Evolutionary conservation across 2,888 invertebrate genomes (phyloP), one percentile per base, ranked within the genome.

Genomic region (Philereme transversata): DNA sequence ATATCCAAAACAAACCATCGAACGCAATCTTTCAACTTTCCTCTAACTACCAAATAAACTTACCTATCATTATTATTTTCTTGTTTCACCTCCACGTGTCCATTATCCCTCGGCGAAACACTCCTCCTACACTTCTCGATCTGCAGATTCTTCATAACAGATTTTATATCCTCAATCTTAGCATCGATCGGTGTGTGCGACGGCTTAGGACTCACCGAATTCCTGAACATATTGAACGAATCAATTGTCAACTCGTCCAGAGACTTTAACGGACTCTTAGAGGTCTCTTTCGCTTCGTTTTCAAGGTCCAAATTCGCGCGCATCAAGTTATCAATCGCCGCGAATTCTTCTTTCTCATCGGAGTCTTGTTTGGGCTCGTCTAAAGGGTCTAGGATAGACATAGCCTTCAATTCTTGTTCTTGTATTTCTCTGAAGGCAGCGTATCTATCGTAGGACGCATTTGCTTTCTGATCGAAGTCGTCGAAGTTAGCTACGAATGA

Each of bases 351-450:
- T 62, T 86, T 89, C 55, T 86, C 87, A 5, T 89, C 90, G 0
- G 82, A 86, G 51, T 92, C 90, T 36, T 85, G 86, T 68, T 87
- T 90, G 0, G 79, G 73, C 61, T 82, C 85, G 9, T 60, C 87
- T 0, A 78, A 67, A 0, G 88, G 84, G 38, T 87, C 86, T 59
- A 91, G 64, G 45, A 89, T 81, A 0, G 90, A 84, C 67, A 86
- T 88, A 0, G 86, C 77, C 78, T 95, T 94, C 36, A 95, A 83
- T 71, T 95, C 95, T 79, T 96, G 96, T 74, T 97, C 95, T 70
- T 97, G 96, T 70, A 97, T 94, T 88, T 98, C 97, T 65, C 97
- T 93, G 76, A 98, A 97, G 0, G 96, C 97, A 0, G 97, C 97
- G 81, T 98, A 98, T 71, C 97, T 94, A 79, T 97, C 97, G 76